Evolutionary conservation across 1,140 invertebrate species (phyloP).

Genomic region (Elysia chlorotica): DNA sequence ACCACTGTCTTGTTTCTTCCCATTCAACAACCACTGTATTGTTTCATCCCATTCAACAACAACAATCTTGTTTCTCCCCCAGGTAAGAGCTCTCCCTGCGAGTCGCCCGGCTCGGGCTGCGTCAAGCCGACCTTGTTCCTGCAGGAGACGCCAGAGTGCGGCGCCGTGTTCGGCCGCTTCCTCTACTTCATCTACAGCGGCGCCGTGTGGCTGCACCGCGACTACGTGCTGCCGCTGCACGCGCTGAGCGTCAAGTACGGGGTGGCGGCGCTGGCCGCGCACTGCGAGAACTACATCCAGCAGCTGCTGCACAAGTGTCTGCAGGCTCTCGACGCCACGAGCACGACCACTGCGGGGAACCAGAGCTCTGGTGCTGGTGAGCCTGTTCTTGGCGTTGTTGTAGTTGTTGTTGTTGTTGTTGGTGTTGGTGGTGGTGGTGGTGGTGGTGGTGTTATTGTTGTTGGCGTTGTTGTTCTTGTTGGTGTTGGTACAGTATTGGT

Average conservation of each 20-base stretch:
- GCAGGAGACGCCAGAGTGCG: conserved; percentile 44
- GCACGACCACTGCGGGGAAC: background rate
- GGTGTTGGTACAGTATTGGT: no score
- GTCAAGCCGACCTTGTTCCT: conserved; percentile 41
- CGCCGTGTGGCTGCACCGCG: conserved; percentile 54
- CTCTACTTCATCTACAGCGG: conserved; percentile 58
- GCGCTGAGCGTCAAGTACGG: conserved; percentile 48
- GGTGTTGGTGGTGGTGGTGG: no score
- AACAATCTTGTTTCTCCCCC: no score
- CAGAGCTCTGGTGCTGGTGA: background rate
- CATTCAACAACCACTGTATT: no score
- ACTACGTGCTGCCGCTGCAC: conserved; percentile 52
- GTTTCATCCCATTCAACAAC: no score
- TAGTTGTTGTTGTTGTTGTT: no score
- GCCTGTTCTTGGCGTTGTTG: no score
- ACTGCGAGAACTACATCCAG: conserved; percentile 52
- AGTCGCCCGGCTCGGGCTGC: no score
- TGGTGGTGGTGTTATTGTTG: no score
- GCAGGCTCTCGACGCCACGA: background rate
- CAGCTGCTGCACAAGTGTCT: conserved; percentile 46
- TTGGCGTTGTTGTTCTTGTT: no score
- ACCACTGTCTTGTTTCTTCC: no score
- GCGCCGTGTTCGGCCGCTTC: conserved; percentile 52
- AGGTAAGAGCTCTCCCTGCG: no score
- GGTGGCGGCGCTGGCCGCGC: conserved; percentile 40